Evolutionary conservation across 2,797 vertebrate genomes (phyloP), one percentile per base, ranked within the genome.

Genomic region (Australoheros facetus): DNA sequence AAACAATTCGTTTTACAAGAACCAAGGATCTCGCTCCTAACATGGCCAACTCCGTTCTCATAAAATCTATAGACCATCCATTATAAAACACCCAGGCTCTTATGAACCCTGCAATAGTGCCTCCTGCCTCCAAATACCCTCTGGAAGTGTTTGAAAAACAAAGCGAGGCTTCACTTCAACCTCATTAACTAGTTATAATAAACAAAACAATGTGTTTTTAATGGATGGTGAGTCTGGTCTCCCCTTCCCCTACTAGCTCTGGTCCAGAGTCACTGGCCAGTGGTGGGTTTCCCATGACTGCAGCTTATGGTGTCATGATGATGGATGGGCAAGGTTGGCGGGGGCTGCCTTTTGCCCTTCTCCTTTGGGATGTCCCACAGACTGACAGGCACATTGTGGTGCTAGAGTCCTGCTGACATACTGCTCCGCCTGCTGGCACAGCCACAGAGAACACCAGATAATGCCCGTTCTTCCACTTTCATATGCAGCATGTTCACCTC

Each of bases 311-410:
- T 95, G 94, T 94, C 93, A 95, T 72, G 72, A 94, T 95, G 95
- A 95, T 95, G 94, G 95, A 96, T 96, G 95, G 90, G 92, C 81
- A 83, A 93, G 92, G 92, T 91, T 94, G 93, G 92, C 28, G 85
- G 92, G 93, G 94, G 92, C 88, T 91, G 91, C 87, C 93, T 94
- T 89, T 93, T 88, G 79, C 92, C 91, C 93, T 86, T 92, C 90
- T 94, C 92, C 88, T 93, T 83, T 86, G 92, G 89, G 92, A 94
- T 85, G 89, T 92, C 95, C 93, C 77, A 60, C 42, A 81, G 88
- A 93, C 92, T 94, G 94, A 95, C 94, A 94, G 92, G 88, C 92
- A 89, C 92, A 94, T 94, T 95, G 95, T 95, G 93, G 92, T 45
- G 71, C 87, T 84, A 64, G 78, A 88, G 81, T 86, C 79, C 37